Evolutionary conservation across 2,888 invertebrate genomes (phyloP), one percentile per base, ranked within the genome.

Genomic region (Ommatoiulus sabulosus): DNA sequence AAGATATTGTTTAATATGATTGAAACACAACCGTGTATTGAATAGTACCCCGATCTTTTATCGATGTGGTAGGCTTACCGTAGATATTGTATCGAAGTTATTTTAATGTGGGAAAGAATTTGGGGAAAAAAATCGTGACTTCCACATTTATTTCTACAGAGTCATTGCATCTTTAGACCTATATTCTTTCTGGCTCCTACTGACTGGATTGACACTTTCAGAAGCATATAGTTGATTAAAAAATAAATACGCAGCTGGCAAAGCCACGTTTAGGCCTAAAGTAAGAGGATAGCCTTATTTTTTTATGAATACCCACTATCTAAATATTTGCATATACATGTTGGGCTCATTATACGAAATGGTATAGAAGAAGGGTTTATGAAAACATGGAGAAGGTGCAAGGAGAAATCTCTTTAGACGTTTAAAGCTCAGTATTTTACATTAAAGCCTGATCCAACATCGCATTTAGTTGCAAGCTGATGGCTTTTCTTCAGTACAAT

Each of bases 51-150:
- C 24, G 72, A 72, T 72, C 72, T 20, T 72, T 6, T 24, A 24
- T 24, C 7, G 7, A 72, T 72, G 8, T n/a, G 72, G 24, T 24
- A 24, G 72, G 24, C 24, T 8, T 72, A 24, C 72, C 24, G 24
- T 72, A 6, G n/a, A n/a, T 72, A 24, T 8, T 72, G 72, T 24
- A 72, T 72, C 72, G 24, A 72, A 24, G 72, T 24, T 72, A 24
- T 72, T 72, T 72, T 72, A 72, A 72, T 72, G 24, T 72, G 72
- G 72, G 20, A 24, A 24, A 24, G 72, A 24, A 72, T 72, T 72
- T 24, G 72, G 24, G 72, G 24, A 80, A 80, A 80, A 35, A 80
- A 35, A 80, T 80, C 80, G 80, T 80, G 80, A 80, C 80, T 80
- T 35, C 80, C 12, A 80, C 80, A 72, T 72, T 72, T 20, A 72